Conservation (phyloP, 2,888 invertebrate genomes). For the Drosophila lacicola region DNA sequence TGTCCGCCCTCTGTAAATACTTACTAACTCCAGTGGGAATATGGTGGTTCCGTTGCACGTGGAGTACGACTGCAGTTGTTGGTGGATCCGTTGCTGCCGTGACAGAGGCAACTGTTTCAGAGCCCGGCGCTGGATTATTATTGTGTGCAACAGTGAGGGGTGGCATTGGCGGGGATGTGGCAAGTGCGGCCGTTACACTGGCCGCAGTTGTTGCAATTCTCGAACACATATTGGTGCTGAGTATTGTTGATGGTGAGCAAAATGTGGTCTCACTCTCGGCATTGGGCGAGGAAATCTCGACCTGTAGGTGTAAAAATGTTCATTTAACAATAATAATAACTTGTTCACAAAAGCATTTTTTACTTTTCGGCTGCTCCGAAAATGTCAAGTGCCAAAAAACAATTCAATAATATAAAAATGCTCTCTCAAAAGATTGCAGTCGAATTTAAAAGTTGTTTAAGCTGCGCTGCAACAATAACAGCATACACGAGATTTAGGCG, state of each 20-base stretch:
- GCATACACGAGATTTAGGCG: background rate
- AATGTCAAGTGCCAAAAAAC: slow-evolving; percentile 28
- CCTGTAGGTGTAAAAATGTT: slow-evolving; percentile 64
- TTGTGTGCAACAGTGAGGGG: slow-evolving; percentile 49
- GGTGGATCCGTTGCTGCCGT: slow-evolving; percentile 8
- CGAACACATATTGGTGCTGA: slow-evolving; percentile 85
- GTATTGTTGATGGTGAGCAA: slow-evolving; percentile 85
- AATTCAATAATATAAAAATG: slow-evolving; percentile 2
- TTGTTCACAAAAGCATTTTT: slow-evolving; percentile 15
- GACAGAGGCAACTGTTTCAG: slow-evolving; percentile 26
- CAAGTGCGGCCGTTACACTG: slow-evolving; percentile 81
- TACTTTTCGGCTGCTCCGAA: slow-evolving; percentile 8
- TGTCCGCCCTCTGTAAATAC: slow-evolving; percentile 7
- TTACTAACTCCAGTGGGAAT: slow-evolving; percentile 60
- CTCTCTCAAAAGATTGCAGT: slow-evolving; percentile 11
- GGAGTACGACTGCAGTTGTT: slow-evolving; percentile 30
- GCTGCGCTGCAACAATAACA: slow-evolving; percentile 13
- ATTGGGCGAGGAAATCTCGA: slow-evolving; percentile 85
- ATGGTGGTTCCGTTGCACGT: slow-evolving; percentile 37
- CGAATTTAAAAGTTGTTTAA: slow-evolving; percentile 12
- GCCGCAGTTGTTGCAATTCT: slow-evolving; percentile 84
- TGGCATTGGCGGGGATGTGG: slow-evolving; percentile 74
- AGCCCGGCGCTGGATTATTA: slow-evolving; percentile 20
- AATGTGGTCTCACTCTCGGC: slow-evolving; percentile 85
- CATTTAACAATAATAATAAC: slow-evolving; percentile 10